Evolutionary conservation across 2,113 vertebrate species (phyloP).

Genomic region (Aleadryas rufinucha): DNA sequence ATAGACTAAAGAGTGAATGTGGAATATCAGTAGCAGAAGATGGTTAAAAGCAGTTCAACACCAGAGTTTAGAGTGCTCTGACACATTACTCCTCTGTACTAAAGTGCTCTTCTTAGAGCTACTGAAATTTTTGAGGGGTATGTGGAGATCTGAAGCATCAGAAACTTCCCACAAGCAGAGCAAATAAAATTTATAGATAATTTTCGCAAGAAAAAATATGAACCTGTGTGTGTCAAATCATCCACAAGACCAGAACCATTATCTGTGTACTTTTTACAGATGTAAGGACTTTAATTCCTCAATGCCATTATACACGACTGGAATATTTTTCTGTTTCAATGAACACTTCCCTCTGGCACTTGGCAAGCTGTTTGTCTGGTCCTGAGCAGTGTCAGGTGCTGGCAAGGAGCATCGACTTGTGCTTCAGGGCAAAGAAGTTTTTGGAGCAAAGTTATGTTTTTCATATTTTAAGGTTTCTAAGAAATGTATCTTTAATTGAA

Average conservation of each 20-base stretch:
- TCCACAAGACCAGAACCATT: background rate
- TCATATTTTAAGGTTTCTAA: background rate
- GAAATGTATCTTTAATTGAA: background rate
- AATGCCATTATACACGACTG: background rate
- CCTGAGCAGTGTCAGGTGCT: background rate
- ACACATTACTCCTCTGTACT: background rate
- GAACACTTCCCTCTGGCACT: background rate
- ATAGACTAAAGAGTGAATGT: background rate
- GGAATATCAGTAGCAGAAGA: background rate
- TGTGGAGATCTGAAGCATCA: background rate
- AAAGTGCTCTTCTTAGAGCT: background rate
- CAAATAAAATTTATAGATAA: background rate
- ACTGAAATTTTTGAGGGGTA: background rate
- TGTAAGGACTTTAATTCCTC: background rate
- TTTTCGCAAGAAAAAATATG: background rate
- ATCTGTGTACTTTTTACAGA: background rate
- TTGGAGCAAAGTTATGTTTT: background rate
- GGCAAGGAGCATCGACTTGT: background rate
- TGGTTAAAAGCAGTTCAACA: background rate
- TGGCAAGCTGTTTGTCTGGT: slow-evolving; percentile 2
- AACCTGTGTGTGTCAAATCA: background rate
- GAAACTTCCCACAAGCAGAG: background rate
- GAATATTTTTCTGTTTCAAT: background rate
- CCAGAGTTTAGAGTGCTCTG: background rate
- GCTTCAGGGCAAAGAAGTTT: background rate